Evolutionary conservation across 2,113 vertebrate species (phyloP).

Genomic region (Gambusia affinis): DNA sequence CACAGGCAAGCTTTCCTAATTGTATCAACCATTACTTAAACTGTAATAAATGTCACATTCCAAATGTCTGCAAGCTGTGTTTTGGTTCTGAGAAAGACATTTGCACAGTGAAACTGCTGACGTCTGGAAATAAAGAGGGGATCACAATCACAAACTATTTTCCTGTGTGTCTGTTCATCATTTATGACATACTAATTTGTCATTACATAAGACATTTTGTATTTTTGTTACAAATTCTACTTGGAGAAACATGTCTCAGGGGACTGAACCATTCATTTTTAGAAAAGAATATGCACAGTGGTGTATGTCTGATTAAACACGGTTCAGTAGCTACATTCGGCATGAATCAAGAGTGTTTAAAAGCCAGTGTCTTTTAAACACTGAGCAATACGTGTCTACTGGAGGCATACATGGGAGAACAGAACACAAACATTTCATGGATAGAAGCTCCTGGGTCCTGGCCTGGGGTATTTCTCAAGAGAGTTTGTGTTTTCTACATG

Average conservation of each 20-base stretch:
- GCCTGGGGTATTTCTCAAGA: too few species aligned
- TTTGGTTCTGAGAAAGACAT: too few species aligned
- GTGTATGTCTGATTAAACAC: conserved; percentile 8
- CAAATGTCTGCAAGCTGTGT: too few species aligned
- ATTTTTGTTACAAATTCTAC: background rate
- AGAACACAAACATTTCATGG: background rate
- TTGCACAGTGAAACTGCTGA: too few species aligned
- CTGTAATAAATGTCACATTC: background rate
- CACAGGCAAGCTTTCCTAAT: too few species aligned
- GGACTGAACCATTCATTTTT: conserved; percentile 17
- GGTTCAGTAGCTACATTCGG: conserved; percentile 11
- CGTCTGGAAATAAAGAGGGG: too few species aligned
- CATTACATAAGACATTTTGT: background rate
- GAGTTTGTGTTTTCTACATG: too few species aligned
- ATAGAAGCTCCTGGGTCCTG: background rate
- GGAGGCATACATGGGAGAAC: background rate
- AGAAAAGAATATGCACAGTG: too few species aligned
- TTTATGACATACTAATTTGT: background rate
- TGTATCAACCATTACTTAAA: background rate
- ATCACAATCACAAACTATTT: too few species aligned
- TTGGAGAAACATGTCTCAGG: conserved; percentile 9
- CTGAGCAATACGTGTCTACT: conserved; percentile 1
- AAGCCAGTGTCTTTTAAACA: conserved; percentile 1
- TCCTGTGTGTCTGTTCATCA: background rate
- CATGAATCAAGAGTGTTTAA: conserved; percentile 19